Evolutionary conservation across 2,797 vertebrate species (phyloP).

Genomic region (Yasuhikotakia modesta): DNA sequence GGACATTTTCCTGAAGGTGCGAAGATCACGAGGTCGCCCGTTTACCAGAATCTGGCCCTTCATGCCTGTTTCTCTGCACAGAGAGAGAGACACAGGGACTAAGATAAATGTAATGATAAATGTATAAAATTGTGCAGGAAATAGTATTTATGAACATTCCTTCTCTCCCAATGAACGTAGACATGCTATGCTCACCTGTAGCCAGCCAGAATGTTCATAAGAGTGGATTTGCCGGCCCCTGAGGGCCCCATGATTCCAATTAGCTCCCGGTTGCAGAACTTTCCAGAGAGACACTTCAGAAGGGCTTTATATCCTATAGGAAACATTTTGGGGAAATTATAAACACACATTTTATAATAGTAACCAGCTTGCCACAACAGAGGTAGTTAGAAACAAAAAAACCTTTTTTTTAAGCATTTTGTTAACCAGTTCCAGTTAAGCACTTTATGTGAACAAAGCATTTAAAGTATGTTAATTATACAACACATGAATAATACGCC

Average conservation of each 20-base stretch:
- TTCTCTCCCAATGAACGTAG: neutral
- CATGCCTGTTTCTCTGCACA: constrained; percentile 90
- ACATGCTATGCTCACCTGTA: constrained; percentile 84
- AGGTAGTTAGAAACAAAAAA: constrained; percentile 3
- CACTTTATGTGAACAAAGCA: neutral
- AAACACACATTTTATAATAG: neutral
- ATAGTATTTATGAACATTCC: constrained; percentile 12
- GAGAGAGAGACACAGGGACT: neutral
- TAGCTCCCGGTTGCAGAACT: constrained; percentile 91
- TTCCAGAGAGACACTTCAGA: constrained; percentile 95
- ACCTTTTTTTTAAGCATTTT: neutral
- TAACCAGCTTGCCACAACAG: neutral
- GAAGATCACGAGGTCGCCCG: constrained; percentile 85
- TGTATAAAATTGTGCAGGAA: constrained; percentile 1
- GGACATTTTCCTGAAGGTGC: constrained; percentile 98
- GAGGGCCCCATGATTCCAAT: constrained; percentile 99
- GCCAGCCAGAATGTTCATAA: constrained; percentile 98
- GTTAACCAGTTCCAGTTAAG: neutral
- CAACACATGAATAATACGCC: neutral
- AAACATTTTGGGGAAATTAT: constrained; percentile 4
- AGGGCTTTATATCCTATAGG: constrained; percentile 93
- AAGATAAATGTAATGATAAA: constrained; percentile 18
- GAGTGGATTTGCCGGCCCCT: constrained; percentile 93
- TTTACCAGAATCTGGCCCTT: constrained; percentile 96
- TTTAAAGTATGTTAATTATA: neutral